Conservation (phyloP, 2,113 vertebrate species). For the Anolis sagrei region DNA sequence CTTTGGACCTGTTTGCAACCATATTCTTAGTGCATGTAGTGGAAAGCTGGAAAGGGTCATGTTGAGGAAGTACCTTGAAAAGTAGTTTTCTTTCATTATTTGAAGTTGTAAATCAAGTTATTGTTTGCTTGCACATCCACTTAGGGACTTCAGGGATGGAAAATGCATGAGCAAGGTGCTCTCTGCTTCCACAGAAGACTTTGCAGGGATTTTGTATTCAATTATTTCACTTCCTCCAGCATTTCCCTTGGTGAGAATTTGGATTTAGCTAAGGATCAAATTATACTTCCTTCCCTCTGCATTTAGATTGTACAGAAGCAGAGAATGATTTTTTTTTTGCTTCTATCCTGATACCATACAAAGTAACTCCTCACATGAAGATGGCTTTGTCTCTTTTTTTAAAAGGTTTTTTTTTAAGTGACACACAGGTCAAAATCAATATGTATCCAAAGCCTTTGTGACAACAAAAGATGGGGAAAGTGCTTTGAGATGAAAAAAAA, state of each 20-base stretch:
- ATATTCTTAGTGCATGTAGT: slow-evolving; percentile 60
- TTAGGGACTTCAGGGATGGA: slow-evolving; percentile 17
- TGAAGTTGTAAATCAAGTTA: slow-evolving; percentile 50
- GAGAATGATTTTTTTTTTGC: slow-evolving; percentile 60
- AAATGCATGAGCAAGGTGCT: background rate
- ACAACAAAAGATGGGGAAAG: slow-evolving; percentile 65
- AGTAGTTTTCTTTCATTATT: slow-evolving; percentile 47
- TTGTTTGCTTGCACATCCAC: slow-evolving; percentile 27
- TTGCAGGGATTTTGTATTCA: slow-evolving; percentile 57
- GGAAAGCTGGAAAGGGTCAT: slow-evolving; percentile 56
- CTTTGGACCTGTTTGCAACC: slow-evolving; percentile 22
- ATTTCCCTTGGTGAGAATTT: slow-evolving; percentile 45
- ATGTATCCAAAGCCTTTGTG: slow-evolving; percentile 63
- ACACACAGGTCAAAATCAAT: slow-evolving; percentile 65
- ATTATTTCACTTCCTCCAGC: slow-evolving; percentile 42
- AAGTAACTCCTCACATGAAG: slow-evolving; percentile 70
- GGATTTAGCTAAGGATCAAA: slow-evolving; percentile 57
- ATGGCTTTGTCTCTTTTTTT: slow-evolving; percentile 68
- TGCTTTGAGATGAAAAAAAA: slow-evolving; percentile 61
- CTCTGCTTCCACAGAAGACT: slow-evolving; percentile 46
- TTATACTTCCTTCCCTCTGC: slow-evolving; percentile 54
- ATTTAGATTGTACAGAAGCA: slow-evolving; percentile 61
- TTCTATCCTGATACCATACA: slow-evolving; percentile 65
- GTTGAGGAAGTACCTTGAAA: slow-evolving; percentile 63
- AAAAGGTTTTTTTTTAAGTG: slow-evolving; percentile 46